phyloP scores from a whole-genome alignment of 2,888 invertebrate genomes.

The Tiphia femorata region DNA sequence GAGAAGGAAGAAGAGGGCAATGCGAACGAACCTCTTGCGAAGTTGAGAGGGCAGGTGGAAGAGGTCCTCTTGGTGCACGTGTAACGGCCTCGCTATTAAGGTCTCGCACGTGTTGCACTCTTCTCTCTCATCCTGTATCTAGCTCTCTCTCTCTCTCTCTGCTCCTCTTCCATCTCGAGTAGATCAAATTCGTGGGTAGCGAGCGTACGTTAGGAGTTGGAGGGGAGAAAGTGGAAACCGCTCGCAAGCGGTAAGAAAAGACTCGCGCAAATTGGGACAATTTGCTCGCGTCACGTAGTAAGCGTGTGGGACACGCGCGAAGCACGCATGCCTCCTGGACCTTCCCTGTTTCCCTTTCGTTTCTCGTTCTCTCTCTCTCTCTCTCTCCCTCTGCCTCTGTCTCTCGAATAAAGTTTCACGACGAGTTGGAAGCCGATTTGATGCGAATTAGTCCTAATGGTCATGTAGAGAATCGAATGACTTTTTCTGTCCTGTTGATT shows the following conservation, averaged over 20 bases:
- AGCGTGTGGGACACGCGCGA: constrained; percentile 36
- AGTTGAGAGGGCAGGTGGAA: background rate
- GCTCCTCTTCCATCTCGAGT: background rate
- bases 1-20: no score
- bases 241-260: constrained; percentile 47
- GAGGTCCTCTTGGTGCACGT: background rate
- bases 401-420: constrained; percentile 33
- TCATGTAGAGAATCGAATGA: no score
- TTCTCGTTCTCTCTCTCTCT: no score
- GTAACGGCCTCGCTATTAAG: constrained; percentile 6
- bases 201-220: no score
- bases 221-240: no score
- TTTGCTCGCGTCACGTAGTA: constrained; percentile 54
- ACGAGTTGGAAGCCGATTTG: constrained; percentile 52
- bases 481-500: no score
- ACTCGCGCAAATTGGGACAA: constrained; percentile 56
- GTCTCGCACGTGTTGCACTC: background rate
- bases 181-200: constrained; percentile 1
- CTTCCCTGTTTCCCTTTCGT: constrained; percentile 29
- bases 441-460: constrained; percentile 62
- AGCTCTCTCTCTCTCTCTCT: background rate
- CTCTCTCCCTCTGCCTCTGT: constrained; percentile 11
- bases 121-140: background rate
- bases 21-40: background rate
- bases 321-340: constrained; percentile 18